Evolutionary conservation across 2,113 vertebrate genomes (phyloP).

Genomic region (Xyliphius kryptos): DNA sequence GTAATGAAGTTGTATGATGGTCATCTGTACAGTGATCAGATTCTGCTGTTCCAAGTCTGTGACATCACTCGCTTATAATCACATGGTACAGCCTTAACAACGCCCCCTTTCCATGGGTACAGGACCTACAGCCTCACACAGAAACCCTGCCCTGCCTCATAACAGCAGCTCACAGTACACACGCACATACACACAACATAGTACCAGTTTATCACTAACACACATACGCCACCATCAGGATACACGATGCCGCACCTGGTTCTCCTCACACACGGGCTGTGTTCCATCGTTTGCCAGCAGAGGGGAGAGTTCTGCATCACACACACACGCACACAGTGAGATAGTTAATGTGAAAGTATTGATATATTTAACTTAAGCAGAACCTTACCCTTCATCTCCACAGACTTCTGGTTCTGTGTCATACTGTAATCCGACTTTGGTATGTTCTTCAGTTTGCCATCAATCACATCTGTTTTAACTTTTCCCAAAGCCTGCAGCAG

Average conservation of each 20-base stretch:
- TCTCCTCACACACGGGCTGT: constrained; percentile 8
- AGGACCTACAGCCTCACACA: too few relatives aligned
- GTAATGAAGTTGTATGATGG: too few relatives aligned
- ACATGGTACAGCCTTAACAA: too few relatives aligned
- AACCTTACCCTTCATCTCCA: constrained; percentile 54
- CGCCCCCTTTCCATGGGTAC: too few relatives aligned
- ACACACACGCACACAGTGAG: background rate
- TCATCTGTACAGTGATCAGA: too few relatives aligned
- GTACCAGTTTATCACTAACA: background rate
- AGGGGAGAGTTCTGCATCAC: constrained; percentile 46
- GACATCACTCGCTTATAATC: too few relatives aligned
- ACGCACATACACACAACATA: background rate
- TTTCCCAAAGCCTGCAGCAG: constrained; percentile 75
- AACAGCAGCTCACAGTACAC: too few relatives aligned
- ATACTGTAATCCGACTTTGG: background rate
- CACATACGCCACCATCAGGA: constrained; percentile 31
- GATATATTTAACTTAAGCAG: background rate
- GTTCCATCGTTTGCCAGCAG: constrained; percentile 36
- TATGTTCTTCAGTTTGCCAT: constrained; percentile 52
- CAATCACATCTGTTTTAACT: constrained; percentile 78
- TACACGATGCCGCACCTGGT: constrained; percentile 41
- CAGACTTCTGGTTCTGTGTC: background rate
- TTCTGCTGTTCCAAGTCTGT: too few relatives aligned
- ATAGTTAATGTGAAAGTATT: background rate
- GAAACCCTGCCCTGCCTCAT: too few relatives aligned